Evolutionary conservation across 1,140 invertebrate genomes (phyloP).

Genomic region (Branchinecta lindahli): DNA sequence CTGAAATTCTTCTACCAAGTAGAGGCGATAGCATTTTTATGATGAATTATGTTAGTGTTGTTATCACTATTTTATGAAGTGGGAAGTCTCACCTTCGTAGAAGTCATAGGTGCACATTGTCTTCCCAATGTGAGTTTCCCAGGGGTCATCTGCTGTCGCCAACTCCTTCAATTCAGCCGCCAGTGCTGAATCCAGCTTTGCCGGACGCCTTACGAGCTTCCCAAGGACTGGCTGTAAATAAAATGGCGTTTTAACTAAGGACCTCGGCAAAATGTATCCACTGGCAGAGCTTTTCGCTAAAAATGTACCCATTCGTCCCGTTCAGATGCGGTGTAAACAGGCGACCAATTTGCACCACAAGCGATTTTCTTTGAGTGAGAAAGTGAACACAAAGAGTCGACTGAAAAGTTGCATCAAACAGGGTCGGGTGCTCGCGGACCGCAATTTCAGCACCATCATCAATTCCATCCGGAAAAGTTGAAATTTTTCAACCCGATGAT

Average conservation of each 20-base stretch:
- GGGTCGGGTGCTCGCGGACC: no score
- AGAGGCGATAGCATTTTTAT: no score
- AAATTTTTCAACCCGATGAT: no score
- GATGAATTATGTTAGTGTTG: no score
- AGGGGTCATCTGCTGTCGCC: conserved; percentile 52
- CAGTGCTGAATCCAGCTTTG: conserved; percentile 63
- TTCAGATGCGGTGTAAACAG: neutral
- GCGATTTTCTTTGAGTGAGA: no score
- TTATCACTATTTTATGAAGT: no score
- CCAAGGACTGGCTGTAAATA: conserved; percentile 63
- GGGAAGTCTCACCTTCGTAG: conserved; percentile 61
- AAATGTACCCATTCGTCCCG: neutral
- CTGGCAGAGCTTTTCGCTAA: conserved; percentile 5
- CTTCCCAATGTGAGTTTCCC: conserved; percentile 70
- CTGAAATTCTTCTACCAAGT: no score
- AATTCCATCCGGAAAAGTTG: no score
- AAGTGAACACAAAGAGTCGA: no score
- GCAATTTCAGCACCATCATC: no score
- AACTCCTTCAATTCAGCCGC: conserved; percentile 57
- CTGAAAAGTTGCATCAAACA: no score
- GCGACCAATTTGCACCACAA: no score
- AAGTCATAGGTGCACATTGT: conserved; percentile 95
- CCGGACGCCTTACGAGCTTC: conserved; percentile 59
- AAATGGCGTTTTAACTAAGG: conserved; percentile 10
- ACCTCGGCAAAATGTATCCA: neutral